A percentile compares a stretch with the other conserved stretches of the same genome.
Evolutionary conservation across 2,888 invertebrate species (phyloP).

Genomic region (Lasioglossum pauxillum): DNA sequence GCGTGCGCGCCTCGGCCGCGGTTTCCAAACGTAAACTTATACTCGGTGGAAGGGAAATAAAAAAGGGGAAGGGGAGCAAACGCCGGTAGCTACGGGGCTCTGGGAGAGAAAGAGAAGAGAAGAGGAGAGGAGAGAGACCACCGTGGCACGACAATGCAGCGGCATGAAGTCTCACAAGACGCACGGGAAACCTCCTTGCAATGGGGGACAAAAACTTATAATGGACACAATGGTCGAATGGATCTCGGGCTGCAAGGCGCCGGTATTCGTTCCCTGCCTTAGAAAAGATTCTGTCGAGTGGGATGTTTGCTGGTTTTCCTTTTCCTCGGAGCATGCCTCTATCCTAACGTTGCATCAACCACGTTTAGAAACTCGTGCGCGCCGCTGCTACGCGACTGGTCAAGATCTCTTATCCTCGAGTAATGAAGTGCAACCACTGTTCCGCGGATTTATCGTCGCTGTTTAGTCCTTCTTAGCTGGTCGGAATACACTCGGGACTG

Average conservation of each 20-base stretch:
- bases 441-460: background rate
- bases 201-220: conserved; percentile 73
- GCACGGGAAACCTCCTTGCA: conserved; percentile 66
- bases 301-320: conserved; percentile 72
- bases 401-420: conserved; percentile 1
- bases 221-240: conserved; percentile 76
- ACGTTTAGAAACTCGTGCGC: background rate
- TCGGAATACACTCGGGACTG: background rate
- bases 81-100: background rate
- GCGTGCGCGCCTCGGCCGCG: conserved; percentile 64
- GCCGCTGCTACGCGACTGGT: background rate
- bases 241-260: conserved; percentile 68
- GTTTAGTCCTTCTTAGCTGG: background rate
- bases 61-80: conserved; percentile 19
- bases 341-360: background rate
- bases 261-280: conserved; percentile 71
- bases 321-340: background rate
- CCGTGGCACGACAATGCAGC: conserved; percentile 65
- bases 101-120: background rate
- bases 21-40: conserved; percentile 78
- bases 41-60: conserved; percentile 62
- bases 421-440: conserved; percentile 7
- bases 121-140: conserved; percentile 32
- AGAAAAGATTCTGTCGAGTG: conserved; percentile 76
- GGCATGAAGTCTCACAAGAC: conserved; percentile 68